Conservation (phyloP, 2,888 invertebrate species). For the Smittia aterrima region DNA sequence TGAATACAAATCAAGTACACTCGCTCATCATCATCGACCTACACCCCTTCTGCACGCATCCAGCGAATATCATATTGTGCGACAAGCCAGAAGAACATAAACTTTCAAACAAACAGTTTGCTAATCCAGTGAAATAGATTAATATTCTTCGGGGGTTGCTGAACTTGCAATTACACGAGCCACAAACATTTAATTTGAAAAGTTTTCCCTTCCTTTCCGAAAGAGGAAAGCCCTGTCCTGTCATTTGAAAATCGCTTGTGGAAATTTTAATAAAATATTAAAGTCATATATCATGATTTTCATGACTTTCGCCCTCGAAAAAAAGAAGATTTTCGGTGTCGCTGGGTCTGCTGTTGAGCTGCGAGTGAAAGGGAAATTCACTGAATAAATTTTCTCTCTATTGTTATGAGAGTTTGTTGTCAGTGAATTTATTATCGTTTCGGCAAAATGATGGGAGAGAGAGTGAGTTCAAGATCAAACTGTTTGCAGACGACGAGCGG, state of each 20-base stretch:
- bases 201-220: background rate
- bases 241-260: constrained; percentile 24
- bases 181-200: constrained; percentile 40
- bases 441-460: background rate
- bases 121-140: constrained; percentile 38
- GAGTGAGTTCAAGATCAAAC: constrained; percentile 23
- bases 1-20: constrained; percentile 41
- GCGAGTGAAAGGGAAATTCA: constrained; percentile 34
- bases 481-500: background rate
- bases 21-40: background rate
- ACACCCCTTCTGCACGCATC: background rate
- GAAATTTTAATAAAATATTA: constrained; percentile 37
- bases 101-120: constrained; percentile 39
- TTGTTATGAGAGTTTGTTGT: background rate
- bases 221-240: constrained; percentile 23
- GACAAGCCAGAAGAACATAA: constrained; percentile 29
- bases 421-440: background rate
- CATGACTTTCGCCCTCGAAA: constrained; percentile 35
- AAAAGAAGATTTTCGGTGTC: background rate
- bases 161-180: constrained; percentile 2
- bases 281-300: constrained; percentile 40
- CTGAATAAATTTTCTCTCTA: constrained; percentile 5
- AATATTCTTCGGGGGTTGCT: constrained; percentile 20
- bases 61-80: background rate
- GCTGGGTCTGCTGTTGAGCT: background rate